Evolutionary conservation across 1,140 invertebrate genomes (phyloP), one percentile per base, ranked within the genome.

Genomic region (Rhopalosiphum maidis): DNA sequence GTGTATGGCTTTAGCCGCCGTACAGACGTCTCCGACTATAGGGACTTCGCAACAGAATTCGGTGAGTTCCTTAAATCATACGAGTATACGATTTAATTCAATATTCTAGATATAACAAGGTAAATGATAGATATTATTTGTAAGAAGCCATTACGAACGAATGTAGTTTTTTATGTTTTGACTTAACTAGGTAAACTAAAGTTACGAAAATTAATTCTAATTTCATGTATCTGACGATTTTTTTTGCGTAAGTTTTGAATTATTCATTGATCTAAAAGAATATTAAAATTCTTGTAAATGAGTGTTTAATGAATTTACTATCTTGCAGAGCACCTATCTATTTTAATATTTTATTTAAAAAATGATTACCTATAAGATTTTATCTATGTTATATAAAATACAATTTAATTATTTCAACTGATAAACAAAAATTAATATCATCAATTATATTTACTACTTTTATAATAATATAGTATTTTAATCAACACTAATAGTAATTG

Each of bases 11-110:
- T 95, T 97, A 95, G 97, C 97, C 95, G 97, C 96, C 94, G 96
- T 97, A 94, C 96, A 97, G 94, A 96, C 96, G 94, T 97, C 96
- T 94, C 97, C 96, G 94, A 97, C 96, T 94, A 96, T 96, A 94
- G 96, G 96, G 95, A 97, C 96, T 95, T 97, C 96, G 94, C 96
- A 96, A 82, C 96, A 96, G 95, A 96, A 96, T 95, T 96, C 96
- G 95, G 96, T 96, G 94, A 96, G 96, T 96, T 54, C 82, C 9
- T 87, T n/a, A 30, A n/a, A 48, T 77, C 5, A 18, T 77, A 35
- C 4, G 30, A 18, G 18, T n/a, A n/a, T 77, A n/a, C n/a, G 15
- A 6, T 77, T 77, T n/a, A n/a, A 77, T 11, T 18, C 9, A n/a
- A n/a, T 6, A 77, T 77, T 77, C 18, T 77, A 77, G 30, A 77